Base-by-base conservation (phyloP, 2,113 vertebrate genomes). In the Rhinopomastus cyanomelas region DNA sequence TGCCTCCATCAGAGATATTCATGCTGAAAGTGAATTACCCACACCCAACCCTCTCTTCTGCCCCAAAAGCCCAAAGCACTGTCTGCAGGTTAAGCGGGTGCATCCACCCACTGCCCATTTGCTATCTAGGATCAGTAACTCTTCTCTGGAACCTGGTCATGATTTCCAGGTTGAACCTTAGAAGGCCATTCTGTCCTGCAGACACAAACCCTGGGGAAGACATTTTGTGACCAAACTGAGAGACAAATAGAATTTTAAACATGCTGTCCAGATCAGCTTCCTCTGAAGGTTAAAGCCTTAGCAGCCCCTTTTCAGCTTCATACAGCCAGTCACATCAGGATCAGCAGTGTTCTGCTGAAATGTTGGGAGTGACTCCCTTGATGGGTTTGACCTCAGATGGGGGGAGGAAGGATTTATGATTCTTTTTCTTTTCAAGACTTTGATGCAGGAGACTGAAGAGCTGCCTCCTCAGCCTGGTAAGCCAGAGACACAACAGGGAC, bases 271-370 rank as follows among this genome's bases (percentile, higher is more conserved):
- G 55, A 44, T 85, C 20, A 3, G 11, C 55, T 87, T 64, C 17
- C 19, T 88, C 21, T 77, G 53, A 57, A 80, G 89, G 61, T 92
- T 82, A 83, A 91, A 92, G 61, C 5, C 12, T 39, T 39, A 5
- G 25, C 44, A 71, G 46, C 2, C 3, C 75, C 91, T 79, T 59
- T 19, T 48, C 85, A 81, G 30, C 8, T 67, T 87, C 65, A 68
- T 83, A 56, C 23, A 87, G 16, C 2, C 42, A 73, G 27, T 53
- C 36, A 21, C 36, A 26, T 72, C 55, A 85, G 51, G 67, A 66
- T 66, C 61, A 74, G 55, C 18, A 46, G 6, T 5, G 9, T 42
- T 22, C 18, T 29, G 56, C 69, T 27, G 8, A 77, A 87, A 80
- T 29, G 56, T 89, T 48, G 65, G 22, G 72, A 57, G 1, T 56